Conservation (phyloP, 2,113 vertebrate genomes). For the Zapornia atra region DNA sequence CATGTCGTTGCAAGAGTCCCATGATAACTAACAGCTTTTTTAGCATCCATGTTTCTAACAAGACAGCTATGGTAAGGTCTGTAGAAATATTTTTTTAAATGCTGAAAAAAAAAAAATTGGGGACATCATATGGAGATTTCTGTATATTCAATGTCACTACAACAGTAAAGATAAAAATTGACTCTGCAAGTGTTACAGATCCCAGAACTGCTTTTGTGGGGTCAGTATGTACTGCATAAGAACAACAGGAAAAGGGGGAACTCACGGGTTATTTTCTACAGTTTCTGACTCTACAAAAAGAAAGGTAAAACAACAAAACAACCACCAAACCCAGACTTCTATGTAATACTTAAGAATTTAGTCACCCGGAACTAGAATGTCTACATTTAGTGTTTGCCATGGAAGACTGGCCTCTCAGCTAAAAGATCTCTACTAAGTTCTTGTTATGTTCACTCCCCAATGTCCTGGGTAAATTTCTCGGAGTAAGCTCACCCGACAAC, state of each 20-base stretch:
- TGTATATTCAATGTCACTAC: background rate
- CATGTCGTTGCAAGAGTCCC: too few relatives aligned
- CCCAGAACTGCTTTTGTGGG: background rate
- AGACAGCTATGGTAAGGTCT: background rate
- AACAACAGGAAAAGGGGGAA: background rate
- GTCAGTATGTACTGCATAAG: background rate
- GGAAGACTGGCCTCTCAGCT: background rate
- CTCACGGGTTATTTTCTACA: background rate
- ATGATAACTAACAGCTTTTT: too few relatives aligned
- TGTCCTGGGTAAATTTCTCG: background rate
- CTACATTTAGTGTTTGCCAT: background rate
- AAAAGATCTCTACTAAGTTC: background rate
- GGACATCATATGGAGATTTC: background rate
- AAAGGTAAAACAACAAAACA: background rate
- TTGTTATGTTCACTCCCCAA: background rate
- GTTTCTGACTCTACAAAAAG: background rate
- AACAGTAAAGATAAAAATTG: accelerated
- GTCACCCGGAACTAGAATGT: background rate
- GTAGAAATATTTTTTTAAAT: background rate
- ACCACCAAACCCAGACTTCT: background rate
- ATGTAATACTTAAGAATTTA: background rate
- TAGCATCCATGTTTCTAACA: background rate
- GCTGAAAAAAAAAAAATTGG: background rate
- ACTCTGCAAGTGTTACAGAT: background rate
- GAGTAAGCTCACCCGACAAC: background rate